A percentile compares a stretch with the other conserved stretches of the same genome.
Conservation (phyloP, 2,797 vertebrate species). For the Gadopsis bispinosus region DNA sequence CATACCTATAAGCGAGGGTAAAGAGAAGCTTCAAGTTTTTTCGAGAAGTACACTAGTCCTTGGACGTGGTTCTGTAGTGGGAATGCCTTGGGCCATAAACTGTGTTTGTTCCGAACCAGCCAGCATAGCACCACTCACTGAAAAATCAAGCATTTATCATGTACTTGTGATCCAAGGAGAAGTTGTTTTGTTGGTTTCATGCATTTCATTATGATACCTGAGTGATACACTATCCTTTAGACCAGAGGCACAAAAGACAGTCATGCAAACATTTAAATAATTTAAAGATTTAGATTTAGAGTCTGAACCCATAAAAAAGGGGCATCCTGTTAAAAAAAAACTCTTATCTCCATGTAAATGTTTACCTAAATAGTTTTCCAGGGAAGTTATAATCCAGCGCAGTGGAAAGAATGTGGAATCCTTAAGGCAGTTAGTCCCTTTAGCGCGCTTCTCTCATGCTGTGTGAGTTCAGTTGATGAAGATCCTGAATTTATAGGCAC, state of each 20-base stretch:
- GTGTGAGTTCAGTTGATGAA: conserved; percentile 35
- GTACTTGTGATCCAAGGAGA: neutral
- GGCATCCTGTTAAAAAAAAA: neutral
- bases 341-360: conserved; percentile 7
- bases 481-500: conserved; percentile 78
- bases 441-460: conserved; percentile 32
- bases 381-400: conserved; percentile 59
- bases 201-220: neutral
- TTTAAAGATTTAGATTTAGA: neutral
- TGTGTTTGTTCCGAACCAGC: conserved; percentile 45
- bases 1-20: conserved; percentile 39
- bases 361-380: conserved; percentile 59
- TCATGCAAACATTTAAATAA: neutral
- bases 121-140: conserved; percentile 70
- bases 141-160: conserved; percentile 43
- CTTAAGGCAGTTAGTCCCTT: conserved; percentile 39
- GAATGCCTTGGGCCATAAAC: conserved; percentile 70
- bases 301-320: neutral
- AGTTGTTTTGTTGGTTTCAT: neutral
- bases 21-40: conserved; percentile 67
- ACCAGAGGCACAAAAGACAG: neutral
- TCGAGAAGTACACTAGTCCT: conserved; percentile 53
- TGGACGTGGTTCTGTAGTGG: conserved; percentile 47
- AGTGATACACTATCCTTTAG: neutral
- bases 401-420: conserved; percentile 34